Evolutionary conservation across 2,797 vertebrate species (phyloP).

Genomic region (Gallinago nigripennis): DNA sequence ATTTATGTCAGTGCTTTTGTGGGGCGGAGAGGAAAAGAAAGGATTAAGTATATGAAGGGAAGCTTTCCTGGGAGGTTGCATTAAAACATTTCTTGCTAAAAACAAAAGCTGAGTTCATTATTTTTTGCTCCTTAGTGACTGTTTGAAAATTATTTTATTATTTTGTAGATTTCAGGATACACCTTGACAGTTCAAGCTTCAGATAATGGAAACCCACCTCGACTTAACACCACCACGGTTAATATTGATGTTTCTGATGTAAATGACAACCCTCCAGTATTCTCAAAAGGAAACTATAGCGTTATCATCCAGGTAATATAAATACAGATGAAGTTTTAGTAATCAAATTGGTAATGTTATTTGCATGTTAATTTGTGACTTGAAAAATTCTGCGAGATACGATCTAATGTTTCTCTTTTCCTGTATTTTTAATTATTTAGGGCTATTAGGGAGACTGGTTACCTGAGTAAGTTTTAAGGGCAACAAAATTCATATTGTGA

Average conservation of each 20-base stretch:
- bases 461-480: not conserved
- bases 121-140: not conserved
- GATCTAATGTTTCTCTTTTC: not conserved
- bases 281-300: slow-evolving; percentile 94
- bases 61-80: not conserved
- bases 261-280: slow-evolving; percentile 94
- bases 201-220: slow-evolving; percentile 87
- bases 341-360: not conserved
- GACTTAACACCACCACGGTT: slow-evolving; percentile 85
- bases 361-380: not conserved
- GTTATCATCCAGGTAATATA: slow-evolving; percentile 91
- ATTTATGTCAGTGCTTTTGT: not conserved
- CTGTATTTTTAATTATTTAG: not conserved
- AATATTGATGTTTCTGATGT: slow-evolving; percentile 98
- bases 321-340: not conserved
- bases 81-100: not conserved
- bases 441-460: not conserved
- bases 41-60: not conserved
- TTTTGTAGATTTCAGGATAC: slow-evolving; percentile 91
- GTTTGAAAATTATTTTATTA: not conserved
- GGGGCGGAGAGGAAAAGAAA: not conserved
- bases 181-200: slow-evolving; percentile 89
- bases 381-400: not conserved
- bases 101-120: not conserved
- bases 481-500: not conserved